Percentiles rank a stretch among this genome's conserved stretches.
Evolutionary conservation across 2,888 invertebrate genomes (phyloP).

Genomic region (Crossocerus cetratus): DNA sequence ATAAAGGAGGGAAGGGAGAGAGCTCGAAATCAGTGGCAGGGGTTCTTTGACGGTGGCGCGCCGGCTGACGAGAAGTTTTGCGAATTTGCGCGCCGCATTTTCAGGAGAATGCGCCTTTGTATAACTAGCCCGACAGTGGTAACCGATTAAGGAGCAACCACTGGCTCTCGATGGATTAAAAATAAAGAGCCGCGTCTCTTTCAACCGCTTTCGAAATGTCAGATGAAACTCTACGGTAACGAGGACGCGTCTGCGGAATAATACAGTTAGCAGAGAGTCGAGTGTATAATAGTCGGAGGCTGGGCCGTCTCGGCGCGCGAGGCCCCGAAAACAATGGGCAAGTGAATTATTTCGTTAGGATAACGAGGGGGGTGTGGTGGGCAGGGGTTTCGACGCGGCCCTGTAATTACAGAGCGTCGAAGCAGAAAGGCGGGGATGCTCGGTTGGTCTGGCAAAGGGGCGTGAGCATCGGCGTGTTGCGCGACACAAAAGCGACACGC

Average conservation of each 20-base stretch:
- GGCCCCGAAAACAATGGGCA: slow-evolving; percentile 29
- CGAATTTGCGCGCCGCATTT: not conserved
- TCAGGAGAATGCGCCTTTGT: not conserved
- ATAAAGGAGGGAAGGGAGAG: not conserved
- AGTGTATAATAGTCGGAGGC: no score
- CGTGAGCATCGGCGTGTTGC: slow-evolving; percentile 10
- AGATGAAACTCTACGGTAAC: no score
- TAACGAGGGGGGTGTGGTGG: slow-evolving; percentile 18
- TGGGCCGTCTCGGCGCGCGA: no score
- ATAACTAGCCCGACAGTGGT: no score
- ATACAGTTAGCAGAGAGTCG: no score
- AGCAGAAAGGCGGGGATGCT: slow-evolving; percentile 39
- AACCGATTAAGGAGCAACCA: no score
- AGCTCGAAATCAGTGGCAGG: not conserved
- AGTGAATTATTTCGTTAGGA: slow-evolving; percentile 43
- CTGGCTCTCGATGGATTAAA: no score
- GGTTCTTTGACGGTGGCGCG: not conserved
- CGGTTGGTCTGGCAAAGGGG: slow-evolving; percentile 44
- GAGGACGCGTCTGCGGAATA: no score
- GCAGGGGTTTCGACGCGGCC: not conserved
- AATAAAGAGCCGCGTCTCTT: no score
- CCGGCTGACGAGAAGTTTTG: not conserved
- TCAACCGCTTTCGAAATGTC: no score
- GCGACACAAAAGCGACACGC: slow-evolving; percentile 9
- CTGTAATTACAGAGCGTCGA: slow-evolving; percentile 47